A percentile compares a stretch with the other conserved stretches of the same genome.
Conservation (phyloP, 2,888 invertebrate genomes). For the Chromoteleia sp. region DNA sequence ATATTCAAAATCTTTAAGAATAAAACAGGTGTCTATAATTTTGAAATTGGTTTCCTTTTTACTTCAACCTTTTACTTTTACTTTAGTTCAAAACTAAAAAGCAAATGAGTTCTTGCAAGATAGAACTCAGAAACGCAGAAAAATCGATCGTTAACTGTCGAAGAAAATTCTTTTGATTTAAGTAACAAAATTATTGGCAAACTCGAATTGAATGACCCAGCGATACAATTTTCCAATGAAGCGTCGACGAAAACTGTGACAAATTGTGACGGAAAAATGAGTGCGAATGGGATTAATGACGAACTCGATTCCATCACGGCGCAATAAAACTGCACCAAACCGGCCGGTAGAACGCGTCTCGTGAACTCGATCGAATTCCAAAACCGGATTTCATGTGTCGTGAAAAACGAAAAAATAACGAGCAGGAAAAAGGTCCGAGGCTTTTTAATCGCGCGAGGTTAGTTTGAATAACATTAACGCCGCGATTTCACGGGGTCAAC, state of each 20-base stretch:
- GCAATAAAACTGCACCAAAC: slow-evolving; percentile 75
- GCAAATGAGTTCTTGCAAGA: no score
- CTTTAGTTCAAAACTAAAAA: no score
- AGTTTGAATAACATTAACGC: slow-evolving; percentile 22
- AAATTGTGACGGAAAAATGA: slow-evolving; percentile 58
- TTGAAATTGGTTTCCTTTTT: no score
- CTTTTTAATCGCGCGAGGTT: slow-evolving; percentile 35
- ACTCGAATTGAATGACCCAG: slow-evolving; percentile 13
- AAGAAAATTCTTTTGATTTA: no score
- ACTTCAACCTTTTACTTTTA: no score
- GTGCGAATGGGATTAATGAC: slow-evolving; percentile 64
- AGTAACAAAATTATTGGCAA: background rate
- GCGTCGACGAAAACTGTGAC: slow-evolving; percentile 25
- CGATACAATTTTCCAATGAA: slow-evolving; percentile 10
- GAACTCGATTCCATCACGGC: slow-evolving; percentile 50
- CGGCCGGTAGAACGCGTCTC: slow-evolving; percentile 76
- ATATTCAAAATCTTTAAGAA: no score
- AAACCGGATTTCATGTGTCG: slow-evolving; percentile 78
- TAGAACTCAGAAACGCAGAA: no score
- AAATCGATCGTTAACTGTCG: no score
- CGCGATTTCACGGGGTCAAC: background rate
- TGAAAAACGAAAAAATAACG: slow-evolving; percentile 55
- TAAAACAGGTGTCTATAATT: no score
- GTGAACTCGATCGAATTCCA: slow-evolving; percentile 81
- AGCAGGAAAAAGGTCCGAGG: slow-evolving; percentile 29